These are phyloP conservation scores for Ochropacha duplaris DNA, from an alignment of 2,888 invertebrate genomes.

Conservation along the genomic window DNA sequence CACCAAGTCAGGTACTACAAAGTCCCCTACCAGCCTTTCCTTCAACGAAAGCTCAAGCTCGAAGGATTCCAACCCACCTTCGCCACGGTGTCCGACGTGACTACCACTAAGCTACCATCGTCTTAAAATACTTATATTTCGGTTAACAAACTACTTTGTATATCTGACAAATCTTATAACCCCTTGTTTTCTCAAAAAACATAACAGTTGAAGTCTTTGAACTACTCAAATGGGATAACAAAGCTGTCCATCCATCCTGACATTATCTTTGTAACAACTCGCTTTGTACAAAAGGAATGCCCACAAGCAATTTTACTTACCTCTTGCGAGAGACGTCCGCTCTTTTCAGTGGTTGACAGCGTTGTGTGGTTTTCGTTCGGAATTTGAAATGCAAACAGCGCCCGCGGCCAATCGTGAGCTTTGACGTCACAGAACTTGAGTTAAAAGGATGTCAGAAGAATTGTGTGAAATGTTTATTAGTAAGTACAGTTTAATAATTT, in stretches of 20 bases:
- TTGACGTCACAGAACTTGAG: neutral
- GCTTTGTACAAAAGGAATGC: conserved; percentile 33
- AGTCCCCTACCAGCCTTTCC: no score
- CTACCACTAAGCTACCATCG: no score
- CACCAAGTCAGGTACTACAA: no score
- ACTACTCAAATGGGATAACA: conserved; percentile 10
- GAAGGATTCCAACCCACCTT: no score
- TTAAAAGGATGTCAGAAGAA: neutral
- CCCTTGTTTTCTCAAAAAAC: neutral
- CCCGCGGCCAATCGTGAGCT: conserved; percentile 34
- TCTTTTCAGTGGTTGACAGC: conserved; percentile 38
- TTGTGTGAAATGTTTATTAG: neutral
- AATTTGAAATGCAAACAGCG: conserved; percentile 37
- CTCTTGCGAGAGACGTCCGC: conserved; percentile 30
- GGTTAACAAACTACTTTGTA: neutral
- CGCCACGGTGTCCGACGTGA: no score
- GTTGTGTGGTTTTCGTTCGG: conserved; percentile 38
- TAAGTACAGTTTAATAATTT: no score
- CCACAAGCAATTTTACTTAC: conserved; percentile 27
- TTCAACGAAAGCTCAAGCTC: no score
- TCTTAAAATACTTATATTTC: no score
- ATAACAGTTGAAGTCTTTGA: conserved; percentile 15
- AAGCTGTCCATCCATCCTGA: conserved; percentile 10
- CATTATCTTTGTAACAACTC: conserved; percentile 32
- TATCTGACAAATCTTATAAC: neutral